Evolutionary conservation across 92 coral and sea anemone species (phyloP).

Genomic region (Epizoanthus illoricatus): DNA sequence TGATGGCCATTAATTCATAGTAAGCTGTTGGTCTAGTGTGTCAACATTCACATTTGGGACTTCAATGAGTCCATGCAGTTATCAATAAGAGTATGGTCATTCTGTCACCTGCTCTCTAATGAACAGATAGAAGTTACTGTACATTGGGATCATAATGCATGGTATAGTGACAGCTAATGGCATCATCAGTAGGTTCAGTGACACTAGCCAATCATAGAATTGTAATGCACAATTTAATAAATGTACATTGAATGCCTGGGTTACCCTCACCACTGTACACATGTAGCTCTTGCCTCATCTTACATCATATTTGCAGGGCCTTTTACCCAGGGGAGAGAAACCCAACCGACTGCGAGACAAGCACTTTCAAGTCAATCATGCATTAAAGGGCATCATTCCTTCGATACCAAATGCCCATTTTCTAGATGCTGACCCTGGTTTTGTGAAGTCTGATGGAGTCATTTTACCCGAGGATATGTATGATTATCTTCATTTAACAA

Average conservation of each 20-base stretch:
- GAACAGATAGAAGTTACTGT: too few relatives aligned
- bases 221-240: too few relatives aligned
- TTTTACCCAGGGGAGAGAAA: slow-evolving; percentile 89
- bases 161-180: too few relatives aligned
- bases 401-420: slow-evolving; percentile 79
- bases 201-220: too few relatives aligned
- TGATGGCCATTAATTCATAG: too few relatives aligned
- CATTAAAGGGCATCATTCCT: slow-evolving; percentile 61
- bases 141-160: too few relatives aligned
- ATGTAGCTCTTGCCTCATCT: background rate
- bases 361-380: slow-evolving; percentile 84
- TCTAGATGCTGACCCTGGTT: slow-evolving; percentile 95
- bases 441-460: slow-evolving; percentile 76
- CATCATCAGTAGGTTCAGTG: too few relatives aligned
- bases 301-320: slow-evolving; percentile 56
- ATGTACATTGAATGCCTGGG: background rate
- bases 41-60: too few relatives aligned
- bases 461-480: slow-evolving; percentile 87
- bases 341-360: slow-evolving; percentile 91
- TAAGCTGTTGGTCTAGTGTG: too few relatives aligned
- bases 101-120: too few relatives aligned
- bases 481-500: slow-evolving; percentile 86
- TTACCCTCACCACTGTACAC: background rate
- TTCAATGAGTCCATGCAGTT: too few relatives aligned
- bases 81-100: too few relatives aligned